A percentile compares a stretch with the other conserved stretches of the same genome.
Conservation (phyloP, 2,888 invertebrate species). For the Adelphocoris suturalis region DNA sequence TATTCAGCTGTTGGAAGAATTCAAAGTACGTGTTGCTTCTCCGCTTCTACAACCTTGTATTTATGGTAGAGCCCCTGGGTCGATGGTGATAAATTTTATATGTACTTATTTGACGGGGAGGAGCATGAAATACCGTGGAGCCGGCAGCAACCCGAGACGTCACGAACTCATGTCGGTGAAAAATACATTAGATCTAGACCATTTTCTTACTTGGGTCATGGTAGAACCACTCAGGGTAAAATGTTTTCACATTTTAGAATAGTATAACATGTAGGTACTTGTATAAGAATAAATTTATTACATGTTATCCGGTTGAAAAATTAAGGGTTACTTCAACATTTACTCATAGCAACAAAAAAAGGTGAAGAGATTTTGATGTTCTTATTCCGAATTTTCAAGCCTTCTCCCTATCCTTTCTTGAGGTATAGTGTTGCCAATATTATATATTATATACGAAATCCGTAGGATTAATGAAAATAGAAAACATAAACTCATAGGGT, state of each 20-base stretch:
- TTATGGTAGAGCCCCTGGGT: background rate
- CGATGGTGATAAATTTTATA: slow-evolving; percentile 26
- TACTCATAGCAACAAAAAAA: too few relatives aligned
- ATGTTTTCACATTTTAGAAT: background rate
- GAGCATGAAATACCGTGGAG: background rate
- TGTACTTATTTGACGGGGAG: slow-evolving; percentile 9
- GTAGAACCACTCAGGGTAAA: background rate
- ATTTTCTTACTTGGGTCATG: background rate
- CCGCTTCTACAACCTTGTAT: background rate
- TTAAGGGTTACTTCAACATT: too few relatives aligned
- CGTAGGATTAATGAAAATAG: too few relatives aligned
- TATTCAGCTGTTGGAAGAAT: background rate
- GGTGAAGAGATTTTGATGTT: too few relatives aligned
- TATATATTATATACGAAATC: too few relatives aligned
- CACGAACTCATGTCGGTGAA: background rate
- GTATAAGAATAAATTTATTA: too few relatives aligned
- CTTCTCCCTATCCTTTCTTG: too few relatives aligned
- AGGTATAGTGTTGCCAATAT: too few relatives aligned
- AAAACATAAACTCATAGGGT: too few relatives aligned
- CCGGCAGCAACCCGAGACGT: background rate
- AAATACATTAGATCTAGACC: background rate
- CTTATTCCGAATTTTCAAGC: too few relatives aligned
- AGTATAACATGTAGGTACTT: too few relatives aligned
- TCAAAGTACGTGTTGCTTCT: slow-evolving; percentile 1
- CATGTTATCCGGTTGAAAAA: too few relatives aligned